Evolutionary conservation across 2,113 vertebrate genomes (phyloP).

Genomic region (Coptodon rendalli): DNA sequence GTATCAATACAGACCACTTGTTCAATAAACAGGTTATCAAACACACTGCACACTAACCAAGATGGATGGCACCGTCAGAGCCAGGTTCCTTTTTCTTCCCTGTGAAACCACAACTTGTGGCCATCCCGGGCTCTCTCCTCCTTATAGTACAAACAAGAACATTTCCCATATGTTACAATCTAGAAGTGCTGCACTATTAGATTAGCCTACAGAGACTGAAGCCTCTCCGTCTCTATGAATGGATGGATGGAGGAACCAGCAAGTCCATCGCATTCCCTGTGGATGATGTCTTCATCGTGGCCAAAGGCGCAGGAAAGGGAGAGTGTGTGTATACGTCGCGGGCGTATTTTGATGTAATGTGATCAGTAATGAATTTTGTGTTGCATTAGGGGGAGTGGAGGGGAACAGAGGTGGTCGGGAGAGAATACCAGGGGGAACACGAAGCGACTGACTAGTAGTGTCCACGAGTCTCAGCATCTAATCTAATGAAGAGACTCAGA

Average conservation of each 20-base stretch:
- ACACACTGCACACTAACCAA: neutral
- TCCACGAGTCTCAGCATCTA: conserved; percentile 89
- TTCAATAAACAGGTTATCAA: neutral
- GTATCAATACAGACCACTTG: neutral
- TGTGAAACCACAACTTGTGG: neutral
- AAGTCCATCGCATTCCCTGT: conserved; percentile 43
- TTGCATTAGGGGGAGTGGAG: conserved; percentile 88
- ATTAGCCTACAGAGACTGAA: conserved; percentile 47
- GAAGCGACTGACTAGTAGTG: conserved; percentile 84
- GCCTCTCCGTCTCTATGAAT: conserved; percentile 37
- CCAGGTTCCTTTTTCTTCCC: neutral
- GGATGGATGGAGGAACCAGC: conserved; percentile 35
- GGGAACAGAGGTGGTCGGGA: conserved; percentile 84
- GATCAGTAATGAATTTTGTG: conserved; percentile 99
- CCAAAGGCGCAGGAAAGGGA: conserved; percentile 58
- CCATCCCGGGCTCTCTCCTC: neutral
- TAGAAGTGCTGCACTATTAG: conserved; percentile 50
- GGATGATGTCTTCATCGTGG: conserved; percentile 84
- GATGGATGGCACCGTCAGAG: neutral
- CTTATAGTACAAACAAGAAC: neutral
- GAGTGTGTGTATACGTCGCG: neutral
- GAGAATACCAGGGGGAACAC: conserved; percentile 69
- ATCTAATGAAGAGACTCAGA: conserved; percentile 91
- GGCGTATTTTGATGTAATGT: conserved; percentile 93
- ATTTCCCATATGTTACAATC: conserved; percentile 26